Base-by-base conservation (phyloP, 2,113 vertebrate species). In the Prinia subflava region DNA sequence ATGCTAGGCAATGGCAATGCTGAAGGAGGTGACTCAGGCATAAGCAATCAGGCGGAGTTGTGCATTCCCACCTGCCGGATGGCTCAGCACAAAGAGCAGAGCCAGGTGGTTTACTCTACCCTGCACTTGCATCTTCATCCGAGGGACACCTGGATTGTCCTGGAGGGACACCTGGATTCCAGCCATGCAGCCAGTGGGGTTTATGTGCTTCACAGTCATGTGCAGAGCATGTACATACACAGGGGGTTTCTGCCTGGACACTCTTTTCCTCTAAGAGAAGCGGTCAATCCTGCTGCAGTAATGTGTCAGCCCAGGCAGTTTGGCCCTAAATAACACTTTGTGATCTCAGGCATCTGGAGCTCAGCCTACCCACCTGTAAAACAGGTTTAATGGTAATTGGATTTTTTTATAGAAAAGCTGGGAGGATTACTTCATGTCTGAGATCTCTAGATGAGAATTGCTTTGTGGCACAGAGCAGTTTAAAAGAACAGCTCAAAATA, bases 11-110 rank as follows among this genome's bases (percentile, higher is more conserved):
- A 22, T 83, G 85, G 70, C 39, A 89, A 77, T 52, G 81, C 78
- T 67, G 42, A 42, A 90, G 83, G 76, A 78, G 91, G 92, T 94
- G 94, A 92, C 87, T 97, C 94, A 91, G 91, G 82, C 74, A 74
- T 39, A 77, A 85, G 86, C 71, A 82, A 56, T 39, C 50, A 46
- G 79, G 35, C 2, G 0, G 77, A 86, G 70, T 24, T 94, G 81
- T 79, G 46, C 52, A 17, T 75, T 89, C 87, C 74, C 74, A 91
- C 86, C 70, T 94, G 83, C 74, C 0, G 5, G 63, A 85, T 49
- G 78, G 91, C 82, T 87, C 83, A 74, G 76, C 90, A 76, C 68
- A 90, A 56, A 89, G 77, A 53, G 62, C 82, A 0, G 0, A 68
- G 84, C 46, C 20, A 0, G 0, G 56, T 0, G 0, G 50, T 85